Conservation (phyloP, 2,113 vertebrate species). For the Pluvianellus socialis region DNA sequence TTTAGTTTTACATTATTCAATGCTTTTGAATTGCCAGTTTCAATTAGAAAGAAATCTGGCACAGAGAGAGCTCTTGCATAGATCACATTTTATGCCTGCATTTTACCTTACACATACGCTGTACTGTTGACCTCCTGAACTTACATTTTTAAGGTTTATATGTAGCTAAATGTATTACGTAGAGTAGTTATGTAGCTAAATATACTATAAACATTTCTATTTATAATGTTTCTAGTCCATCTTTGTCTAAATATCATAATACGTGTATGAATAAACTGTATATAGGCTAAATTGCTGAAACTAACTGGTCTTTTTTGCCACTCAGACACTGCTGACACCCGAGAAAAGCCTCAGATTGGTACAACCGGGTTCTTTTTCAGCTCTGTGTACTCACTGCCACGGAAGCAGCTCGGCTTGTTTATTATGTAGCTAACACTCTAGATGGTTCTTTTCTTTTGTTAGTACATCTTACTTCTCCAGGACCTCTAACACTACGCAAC, state of each 20-base stretch:
- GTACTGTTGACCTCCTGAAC: not conserved
- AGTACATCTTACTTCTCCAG: not conserved
- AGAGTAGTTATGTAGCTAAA: not conserved
- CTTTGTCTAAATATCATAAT: not conserved
- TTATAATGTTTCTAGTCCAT: not conserved
- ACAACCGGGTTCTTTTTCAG: not conserved
- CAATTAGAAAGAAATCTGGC: not conserved
- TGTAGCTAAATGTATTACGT: not conserved
- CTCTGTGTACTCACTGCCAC: not conserved
- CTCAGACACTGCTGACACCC: not conserved
- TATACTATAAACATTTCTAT: not conserved
- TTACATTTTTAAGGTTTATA: not conserved
- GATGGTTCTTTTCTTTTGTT: not conserved
- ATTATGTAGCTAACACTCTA: not conserved
- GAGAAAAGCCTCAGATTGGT: not conserved
- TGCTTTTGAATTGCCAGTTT: not conserved
- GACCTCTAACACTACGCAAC: not conserved
- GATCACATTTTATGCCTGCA: not conserved
- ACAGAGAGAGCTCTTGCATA: not conserved
- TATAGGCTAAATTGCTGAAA: not conserved
- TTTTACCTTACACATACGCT: not conserved
- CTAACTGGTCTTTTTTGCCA: not conserved
- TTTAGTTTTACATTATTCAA: not conserved
- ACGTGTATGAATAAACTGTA: not conserved
- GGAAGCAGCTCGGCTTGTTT: not conserved